Evolutionary conservation across 2,888 invertebrate species (phyloP).

Genomic region (Megaustenia siamemsis): DNA sequence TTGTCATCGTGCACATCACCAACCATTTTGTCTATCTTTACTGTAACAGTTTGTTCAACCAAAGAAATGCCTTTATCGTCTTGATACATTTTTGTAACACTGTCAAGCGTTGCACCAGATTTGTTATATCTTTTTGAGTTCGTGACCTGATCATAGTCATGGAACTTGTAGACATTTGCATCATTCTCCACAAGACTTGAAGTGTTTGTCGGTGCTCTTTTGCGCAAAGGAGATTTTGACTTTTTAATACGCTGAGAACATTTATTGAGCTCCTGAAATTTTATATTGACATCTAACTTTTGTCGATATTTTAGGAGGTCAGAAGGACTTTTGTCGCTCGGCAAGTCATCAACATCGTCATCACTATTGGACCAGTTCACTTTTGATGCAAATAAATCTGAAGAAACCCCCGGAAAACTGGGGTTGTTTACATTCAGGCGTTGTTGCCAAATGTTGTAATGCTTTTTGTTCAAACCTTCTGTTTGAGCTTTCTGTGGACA

Average conservation of each 20-base stretch:
- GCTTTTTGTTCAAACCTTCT: too few relatives aligned
- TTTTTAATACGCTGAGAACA: neutral
- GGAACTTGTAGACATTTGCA: neutral
- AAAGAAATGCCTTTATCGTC: neutral
- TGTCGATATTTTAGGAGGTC: slow-evolving; percentile 24
- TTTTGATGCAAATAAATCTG: neutral
- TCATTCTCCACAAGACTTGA: slow-evolving; percentile 11
- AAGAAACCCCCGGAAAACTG: neutral
- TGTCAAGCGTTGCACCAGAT: neutral
- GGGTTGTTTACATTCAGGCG: neutral
- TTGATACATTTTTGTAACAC: neutral
- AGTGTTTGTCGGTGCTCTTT: neutral
- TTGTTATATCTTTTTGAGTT: neutral
- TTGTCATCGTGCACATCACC: neutral
- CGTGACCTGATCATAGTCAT: neutral
- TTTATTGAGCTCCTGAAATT: slow-evolving; percentile 27
- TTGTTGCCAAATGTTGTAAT: neutral
- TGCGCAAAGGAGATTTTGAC: slow-evolving; percentile 1
- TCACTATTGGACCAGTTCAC: slow-evolving; percentile 40
- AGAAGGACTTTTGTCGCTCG: slow-evolving; percentile 37
- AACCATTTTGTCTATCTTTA: too few relatives aligned
- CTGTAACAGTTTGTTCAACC: neutral
- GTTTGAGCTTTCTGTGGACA: neutral
- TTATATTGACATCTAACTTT: slow-evolving; percentile 29
- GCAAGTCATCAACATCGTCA: slow-evolving; percentile 38